Conservation (phyloP, 2,113 vertebrate species). For the Vireo altiloquus region DNA sequence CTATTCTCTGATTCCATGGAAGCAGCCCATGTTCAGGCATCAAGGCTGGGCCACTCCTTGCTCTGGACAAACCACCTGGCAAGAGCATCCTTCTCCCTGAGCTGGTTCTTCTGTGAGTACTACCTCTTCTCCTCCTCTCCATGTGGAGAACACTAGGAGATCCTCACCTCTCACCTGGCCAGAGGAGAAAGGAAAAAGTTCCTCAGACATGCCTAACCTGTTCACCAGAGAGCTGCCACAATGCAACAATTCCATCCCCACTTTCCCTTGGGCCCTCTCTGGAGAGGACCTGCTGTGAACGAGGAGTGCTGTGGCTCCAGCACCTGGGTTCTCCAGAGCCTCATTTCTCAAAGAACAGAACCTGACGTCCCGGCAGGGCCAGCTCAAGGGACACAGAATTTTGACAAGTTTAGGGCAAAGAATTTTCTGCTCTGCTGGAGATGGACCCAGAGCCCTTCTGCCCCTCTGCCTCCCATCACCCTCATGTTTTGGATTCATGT, state of each 20-base stretch:
- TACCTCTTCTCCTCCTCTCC: not conserved
- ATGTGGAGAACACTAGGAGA: not conserved
- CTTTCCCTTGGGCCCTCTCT: not conserved
- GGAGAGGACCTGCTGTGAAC: not conserved
- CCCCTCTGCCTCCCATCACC: not conserved
- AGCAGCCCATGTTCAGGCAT: not conserved
- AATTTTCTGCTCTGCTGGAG: not conserved
- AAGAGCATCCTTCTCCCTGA: not conserved
- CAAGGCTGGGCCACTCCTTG: not conserved
- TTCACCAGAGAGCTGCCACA: not conserved
- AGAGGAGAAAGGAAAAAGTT: not conserved
- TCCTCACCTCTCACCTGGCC: not conserved
- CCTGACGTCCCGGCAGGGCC: rapidly evolving
- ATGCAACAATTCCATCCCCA: not conserved
- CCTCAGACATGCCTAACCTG: rapidly evolving
- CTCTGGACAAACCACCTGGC: not conserved
- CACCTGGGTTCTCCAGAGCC: not conserved
- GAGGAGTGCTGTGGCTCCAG: not conserved
- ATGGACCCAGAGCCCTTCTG: not conserved
- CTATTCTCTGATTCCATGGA: not conserved
- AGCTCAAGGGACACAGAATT: rapidly evolving
- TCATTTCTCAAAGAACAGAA: not conserved
- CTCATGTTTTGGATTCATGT: not conserved
- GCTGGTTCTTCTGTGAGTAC: not conserved
- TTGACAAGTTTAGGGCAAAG: not conserved